Evolutionary conservation across 2,113 vertebrate species (phyloP), one percentile per base, ranked within the genome.

Genomic region (Noctilio leporinus): DNA sequence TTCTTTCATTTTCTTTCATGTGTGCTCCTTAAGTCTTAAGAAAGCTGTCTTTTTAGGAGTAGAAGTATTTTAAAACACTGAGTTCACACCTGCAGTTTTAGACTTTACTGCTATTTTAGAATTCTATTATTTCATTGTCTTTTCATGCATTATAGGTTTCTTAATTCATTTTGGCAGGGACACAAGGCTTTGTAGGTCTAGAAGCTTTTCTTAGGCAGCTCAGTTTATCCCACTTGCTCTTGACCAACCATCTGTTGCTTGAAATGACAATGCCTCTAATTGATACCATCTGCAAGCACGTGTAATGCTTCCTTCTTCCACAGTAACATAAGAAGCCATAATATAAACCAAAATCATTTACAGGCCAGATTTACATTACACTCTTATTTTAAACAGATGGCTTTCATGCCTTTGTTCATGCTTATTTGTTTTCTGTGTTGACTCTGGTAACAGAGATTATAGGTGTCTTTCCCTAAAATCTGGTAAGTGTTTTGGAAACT

Each of bases 241-340:
- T 82, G 28, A 69, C 49, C 62, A 78, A 35, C 92, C 89, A 88
- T 82, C 95, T 94, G 95, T 72, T 95, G 83, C 76, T 92, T 84
- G 90, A n/a, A 75, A 72, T 90, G n/a, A 92, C 55, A 95, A 65
- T 77, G 12, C 67, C 43, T 57, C 80, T 93, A 72, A 90, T 96
- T 96, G 86, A 93, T 47, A 69, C 51, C 76, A 35, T 59, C 45
- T 75, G 47, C 16, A 49, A n/a, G 12, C 77, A 57, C 0, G 0
- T 95, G 78, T 96, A 93, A 94, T 87, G 55, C 94, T 97, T 92
- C 93, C 57, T 75, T 62, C 47, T 94, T 87, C 53, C 86, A 64
- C 10, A 30, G 95, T 73, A 97, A 97, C 8, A 3, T 85, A 81
- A 97, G 92, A 96, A 86, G 86, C 12, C 64, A 38, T 72, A 86